Evolutionary conservation across 1,140 invertebrate species (phyloP).

Genomic region (Prorops nasuta): DNA sequence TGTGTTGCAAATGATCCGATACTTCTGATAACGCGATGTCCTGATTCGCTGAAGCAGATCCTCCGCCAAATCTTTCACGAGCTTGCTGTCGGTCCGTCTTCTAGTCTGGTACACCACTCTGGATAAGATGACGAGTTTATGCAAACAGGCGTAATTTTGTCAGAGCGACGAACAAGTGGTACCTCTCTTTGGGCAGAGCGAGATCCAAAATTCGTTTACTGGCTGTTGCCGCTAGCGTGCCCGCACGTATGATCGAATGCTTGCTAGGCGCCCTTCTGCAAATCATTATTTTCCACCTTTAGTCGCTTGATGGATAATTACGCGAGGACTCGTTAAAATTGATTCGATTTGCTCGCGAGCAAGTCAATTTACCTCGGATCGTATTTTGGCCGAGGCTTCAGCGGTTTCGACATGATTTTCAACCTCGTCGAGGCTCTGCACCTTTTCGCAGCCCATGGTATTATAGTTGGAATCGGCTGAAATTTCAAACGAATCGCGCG

Average conservation of each 20-base stretch:
- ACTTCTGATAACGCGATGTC: slow-evolving; percentile 41
- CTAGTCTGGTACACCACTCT: slow-evolving; percentile 16
- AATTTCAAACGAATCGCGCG: too few species aligned
- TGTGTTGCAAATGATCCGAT: slow-evolving; percentile 40
- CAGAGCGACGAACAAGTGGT: too few species aligned
- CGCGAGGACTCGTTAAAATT: slow-evolving; percentile 1
- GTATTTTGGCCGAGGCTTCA: slow-evolving; percentile 34
- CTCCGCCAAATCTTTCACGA: slow-evolving; percentile 16
- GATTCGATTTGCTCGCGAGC: slow-evolving; percentile 8
- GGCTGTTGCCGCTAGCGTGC: slow-evolving; percentile 23
- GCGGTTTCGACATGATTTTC: slow-evolving; percentile 42
- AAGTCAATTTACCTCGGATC: slow-evolving; percentile 31
- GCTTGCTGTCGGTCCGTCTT: slow-evolving; percentile 13
- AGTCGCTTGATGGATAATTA: background rate
- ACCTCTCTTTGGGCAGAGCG: slow-evolving; percentile 37
- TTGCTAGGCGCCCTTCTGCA: slow-evolving; percentile 22
- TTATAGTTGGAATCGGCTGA: slow-evolving; percentile 30
- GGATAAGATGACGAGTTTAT: background rate
- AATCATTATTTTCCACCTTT: slow-evolving; percentile 17
- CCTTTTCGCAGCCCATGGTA: slow-evolving; percentile 27
- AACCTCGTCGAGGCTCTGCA: slow-evolving; percentile 34
- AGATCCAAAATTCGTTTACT: slow-evolving; percentile 36
- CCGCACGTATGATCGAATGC: slow-evolving; percentile 21
- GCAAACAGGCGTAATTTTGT: slow-evolving; percentile 5
- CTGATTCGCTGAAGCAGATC: slow-evolving; percentile 25